phyloP scores from a whole-genome alignment of 2,113 vertebrate genomes.

The Corythaeola cristata region DNA sequence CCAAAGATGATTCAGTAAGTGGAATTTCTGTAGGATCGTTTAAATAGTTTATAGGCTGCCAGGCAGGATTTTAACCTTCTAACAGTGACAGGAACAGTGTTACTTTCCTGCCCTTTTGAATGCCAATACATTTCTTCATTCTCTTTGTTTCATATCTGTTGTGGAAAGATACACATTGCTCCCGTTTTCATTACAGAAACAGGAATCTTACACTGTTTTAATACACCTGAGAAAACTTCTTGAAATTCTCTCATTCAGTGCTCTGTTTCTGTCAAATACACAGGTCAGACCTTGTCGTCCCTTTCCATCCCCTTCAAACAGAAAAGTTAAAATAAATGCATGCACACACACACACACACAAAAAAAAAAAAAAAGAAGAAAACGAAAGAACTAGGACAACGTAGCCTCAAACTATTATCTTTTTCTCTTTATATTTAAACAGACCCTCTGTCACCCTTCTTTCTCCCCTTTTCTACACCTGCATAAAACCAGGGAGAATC shows the following conservation, averaged over 20 bases:
- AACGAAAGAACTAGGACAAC: neutral
- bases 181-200: conserved; percentile 10
- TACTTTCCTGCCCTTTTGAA: conserved; percentile 36
- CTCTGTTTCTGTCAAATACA: conserved; percentile 20
- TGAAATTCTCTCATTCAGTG: neutral
- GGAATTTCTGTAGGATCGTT: conserved; percentile 22
- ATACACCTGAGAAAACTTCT: neutral
- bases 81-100: conserved; percentile 1
- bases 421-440: neutral
- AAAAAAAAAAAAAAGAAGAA: no score
- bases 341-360: neutral
- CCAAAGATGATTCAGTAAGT: conserved; percentile 19
- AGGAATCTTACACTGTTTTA: neutral
- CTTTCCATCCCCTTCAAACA: neutral
- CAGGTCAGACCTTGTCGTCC: neutral
- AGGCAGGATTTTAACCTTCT: conserved; percentile 32
- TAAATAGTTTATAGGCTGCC: conserved; percentile 33
- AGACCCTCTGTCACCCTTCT: neutral
- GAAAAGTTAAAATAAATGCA: conserved; percentile 20
- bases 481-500: conserved; percentile 14
- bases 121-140: neutral
- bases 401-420: neutral
- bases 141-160: conserved; percentile 18
- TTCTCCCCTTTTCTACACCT: neutral
- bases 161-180: neutral